phyloP scores from a whole-genome alignment of 2,797 vertebrate genomes.

The Pipistrellus kuhlii region DNA sequence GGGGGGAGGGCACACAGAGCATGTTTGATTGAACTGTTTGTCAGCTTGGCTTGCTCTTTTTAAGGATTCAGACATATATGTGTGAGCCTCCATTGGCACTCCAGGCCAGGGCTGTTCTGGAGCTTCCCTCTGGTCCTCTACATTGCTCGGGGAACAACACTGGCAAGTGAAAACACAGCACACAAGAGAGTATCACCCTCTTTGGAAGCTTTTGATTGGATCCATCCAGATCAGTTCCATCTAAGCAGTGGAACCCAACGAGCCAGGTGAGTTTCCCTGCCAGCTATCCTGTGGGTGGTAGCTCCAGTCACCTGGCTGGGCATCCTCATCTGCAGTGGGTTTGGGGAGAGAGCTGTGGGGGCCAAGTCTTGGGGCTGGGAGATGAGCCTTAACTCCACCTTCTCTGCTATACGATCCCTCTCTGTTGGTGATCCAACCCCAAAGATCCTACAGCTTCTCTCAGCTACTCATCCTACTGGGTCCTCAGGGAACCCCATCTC shows the following conservation, averaged over 20 bases:
- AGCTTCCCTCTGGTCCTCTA: rapidly evolving
- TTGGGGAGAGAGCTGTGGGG: not conserved
- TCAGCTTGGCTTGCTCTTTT: not conserved
- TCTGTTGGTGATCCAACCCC: too few relatives aligned
- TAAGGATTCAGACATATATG: not conserved
- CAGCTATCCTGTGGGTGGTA: rapidly evolving
- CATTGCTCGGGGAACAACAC: too few relatives aligned
- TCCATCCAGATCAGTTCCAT: not conserved
- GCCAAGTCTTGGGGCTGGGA: not conserved
- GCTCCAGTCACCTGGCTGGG: not conserved
- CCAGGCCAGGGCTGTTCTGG: not conserved
- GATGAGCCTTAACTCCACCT: rapidly evolving
- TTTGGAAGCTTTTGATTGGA: not conserved
- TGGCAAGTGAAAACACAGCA: not conserved
- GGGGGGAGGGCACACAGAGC: not conserved
- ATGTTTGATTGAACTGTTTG: too few relatives aligned
- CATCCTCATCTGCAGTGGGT: too few relatives aligned
- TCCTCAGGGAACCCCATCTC: not conserved
- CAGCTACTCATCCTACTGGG: not conserved
- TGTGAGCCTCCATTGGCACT: not conserved
- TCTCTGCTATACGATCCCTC: too few relatives aligned
- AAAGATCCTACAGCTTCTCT: not conserved
- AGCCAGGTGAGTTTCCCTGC: rapidly evolving
- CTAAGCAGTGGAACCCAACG: rapidly evolving
- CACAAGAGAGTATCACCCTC: too few relatives aligned